Base-by-base conservation (phyloP, 2,888 invertebrate genomes). In the Zygothrica quintamaculata region DNA sequence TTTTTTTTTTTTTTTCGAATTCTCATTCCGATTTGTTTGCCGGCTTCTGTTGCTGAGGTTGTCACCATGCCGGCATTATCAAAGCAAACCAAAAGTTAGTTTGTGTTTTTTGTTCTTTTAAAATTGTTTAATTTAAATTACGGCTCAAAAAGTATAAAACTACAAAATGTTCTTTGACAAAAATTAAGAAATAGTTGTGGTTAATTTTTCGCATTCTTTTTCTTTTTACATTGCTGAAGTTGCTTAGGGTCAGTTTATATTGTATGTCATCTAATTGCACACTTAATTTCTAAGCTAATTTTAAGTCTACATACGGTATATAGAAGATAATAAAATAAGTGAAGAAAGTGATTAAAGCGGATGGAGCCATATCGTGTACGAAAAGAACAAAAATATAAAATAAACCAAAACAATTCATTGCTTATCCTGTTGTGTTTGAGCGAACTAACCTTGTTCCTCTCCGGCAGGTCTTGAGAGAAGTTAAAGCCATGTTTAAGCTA, bases 381-480 rank as follows among this genome's bases (percentile, higher is more conserved):
- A 77, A 65, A 74, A 69, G 52, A 44, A 75, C 69, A 60, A 29
- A 72, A 74, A 62, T 43, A 65, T 42, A 74, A 68, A 68, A 37
- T 69, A 73, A 72, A 46, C 69, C 71, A 78, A 65, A 65, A 58
- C 61, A 77, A 79, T 84, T 73, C 79, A 80, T 77, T 77, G 88
- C 74, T 78, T 80, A 82, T 91, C 91, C 91, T 91, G 91, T 91
- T 91, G 91, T 90, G 91, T 91, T 89, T 91, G 91, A 91, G 91
- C 82, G 91, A 91, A 91, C 91, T 91, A 91, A 91, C 89, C 90
- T 91, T 91, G 91, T 91, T 91, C 91, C 91, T 91, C 91, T 91
- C 91, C 91, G 91, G 90, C 91, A 91, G 91, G 91, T 91, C 88
- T 89, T 88, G 88, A 90, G 90, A 90, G 88, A 85, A 87, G 87